Evolutionary conservation across 2,888 invertebrate genomes (phyloP).

Genomic region (Erynnis tages): DNA sequence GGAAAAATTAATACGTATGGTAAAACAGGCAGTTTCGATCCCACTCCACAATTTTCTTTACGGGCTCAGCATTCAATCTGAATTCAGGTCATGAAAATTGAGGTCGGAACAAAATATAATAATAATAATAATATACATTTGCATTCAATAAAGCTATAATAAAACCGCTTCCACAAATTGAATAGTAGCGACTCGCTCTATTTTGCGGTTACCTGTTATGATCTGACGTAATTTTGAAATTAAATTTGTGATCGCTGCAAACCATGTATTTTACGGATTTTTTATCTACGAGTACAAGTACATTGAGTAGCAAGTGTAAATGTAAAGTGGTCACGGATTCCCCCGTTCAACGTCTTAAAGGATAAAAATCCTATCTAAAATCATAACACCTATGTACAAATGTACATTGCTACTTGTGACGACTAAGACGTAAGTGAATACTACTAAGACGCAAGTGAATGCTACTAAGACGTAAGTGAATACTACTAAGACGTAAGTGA

Average conservation of each 20-base stretch:
- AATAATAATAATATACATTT: slow-evolving; percentile 21
- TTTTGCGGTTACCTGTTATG: slow-evolving; percentile 6
- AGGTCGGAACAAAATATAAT: slow-evolving; percentile 26
- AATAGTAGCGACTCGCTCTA: slow-evolving; percentile 16
- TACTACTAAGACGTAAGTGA: too few species aligned
- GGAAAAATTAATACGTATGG: neutral
- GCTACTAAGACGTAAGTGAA: too few species aligned
- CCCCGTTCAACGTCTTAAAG: too few species aligned
- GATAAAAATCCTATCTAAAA: too few species aligned
- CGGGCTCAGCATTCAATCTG: slow-evolving; percentile 18
- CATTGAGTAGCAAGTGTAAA: too few species aligned
- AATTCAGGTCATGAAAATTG: slow-evolving; percentile 24
- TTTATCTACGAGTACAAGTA: too few species aligned
- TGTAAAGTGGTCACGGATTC: too few species aligned
- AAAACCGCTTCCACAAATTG: slow-evolving; percentile 21
- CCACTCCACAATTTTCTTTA: slow-evolving; percentile 18
- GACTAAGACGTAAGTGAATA: too few species aligned
- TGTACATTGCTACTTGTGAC: too few species aligned
- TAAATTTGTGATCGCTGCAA: neutral
- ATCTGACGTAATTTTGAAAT: neutral
- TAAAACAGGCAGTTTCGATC: slow-evolving; percentile 6
- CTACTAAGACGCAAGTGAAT: too few species aligned
- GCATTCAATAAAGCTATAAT: slow-evolving; percentile 20
- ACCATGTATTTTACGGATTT: too few species aligned
- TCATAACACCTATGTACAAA: too few species aligned